Conservation (phyloP, 2,113 vertebrate genomes). For the Syngnathus typhle region DNA sequence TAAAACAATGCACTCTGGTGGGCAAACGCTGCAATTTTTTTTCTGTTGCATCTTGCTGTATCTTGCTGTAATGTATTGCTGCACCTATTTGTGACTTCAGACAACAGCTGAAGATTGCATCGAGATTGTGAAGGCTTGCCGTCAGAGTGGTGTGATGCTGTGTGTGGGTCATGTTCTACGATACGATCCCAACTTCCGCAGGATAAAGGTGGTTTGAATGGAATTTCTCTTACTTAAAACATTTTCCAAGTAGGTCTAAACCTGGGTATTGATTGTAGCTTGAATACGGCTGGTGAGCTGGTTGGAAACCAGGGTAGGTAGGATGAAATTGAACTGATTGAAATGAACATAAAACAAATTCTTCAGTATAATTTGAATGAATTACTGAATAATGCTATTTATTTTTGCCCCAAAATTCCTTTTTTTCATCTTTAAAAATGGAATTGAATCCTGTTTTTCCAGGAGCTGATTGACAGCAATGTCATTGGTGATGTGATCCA, state of each 20-base stretch:
- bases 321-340: too few relatives aligned
- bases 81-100: constrained; percentile 39
- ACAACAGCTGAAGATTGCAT: constrained; percentile 73
- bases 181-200: constrained; percentile 71
- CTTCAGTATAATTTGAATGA: too few relatives aligned
- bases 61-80: not conserved
- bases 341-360: too few relatives aligned
- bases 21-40: too few relatives aligned
- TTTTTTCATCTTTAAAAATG: not conserved
- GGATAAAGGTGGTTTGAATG: constrained; percentile 71
- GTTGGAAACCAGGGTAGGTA: too few relatives aligned
- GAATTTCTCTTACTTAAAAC: not conserved
- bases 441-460: constrained; percentile 2
- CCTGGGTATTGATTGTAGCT: not conserved
- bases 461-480: constrained; percentile 73
- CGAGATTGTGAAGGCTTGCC: constrained; percentile 67
- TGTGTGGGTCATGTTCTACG: constrained; percentile 77
- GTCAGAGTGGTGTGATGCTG: constrained; percentile 67
- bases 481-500: constrained; percentile 75
- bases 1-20: too few relatives aligned
- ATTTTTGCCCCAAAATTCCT: not conserved
- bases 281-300: not conserved
- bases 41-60: not conserved
- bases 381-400: too few relatives aligned
- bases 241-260: not conserved